Base-by-base conservation (phyloP, 2,797 vertebrate species). In the Threskiornis aethiopicus region DNA sequence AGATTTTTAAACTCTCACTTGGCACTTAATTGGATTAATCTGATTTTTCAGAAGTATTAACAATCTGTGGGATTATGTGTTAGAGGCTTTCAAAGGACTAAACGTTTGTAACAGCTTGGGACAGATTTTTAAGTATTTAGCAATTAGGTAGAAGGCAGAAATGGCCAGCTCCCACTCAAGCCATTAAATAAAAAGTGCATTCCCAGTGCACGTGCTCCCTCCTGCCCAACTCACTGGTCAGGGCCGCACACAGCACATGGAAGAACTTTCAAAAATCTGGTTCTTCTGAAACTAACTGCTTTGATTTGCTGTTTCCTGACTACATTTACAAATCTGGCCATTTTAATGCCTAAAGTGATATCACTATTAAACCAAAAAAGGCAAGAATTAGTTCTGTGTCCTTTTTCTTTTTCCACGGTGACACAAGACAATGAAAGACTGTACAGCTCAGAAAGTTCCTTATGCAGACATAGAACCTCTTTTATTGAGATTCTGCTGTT, bases 391-490 rank as follows among this genome's bases (percentile, higher is more conserved):
- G 4, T 57, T 73, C 35, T 22, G 19, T 42, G 24, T 44, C 66
- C 3, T 58, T 62, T 47, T 55, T 14, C 16, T 57, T 62, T 17
- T 39, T 51, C 52, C 44, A 44, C 22, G 22, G 18, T 11, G 19
- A 73, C 55, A 67, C 18, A 22, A 25, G 55, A 26, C 9, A 65
- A 46, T 3, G 24, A 35, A 65, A 33, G 57, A 58, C 44, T 24
- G 16, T 26, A 20, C 39, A 51, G 44, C 55, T 51, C 49, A 55
- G 55, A 72, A 65, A 16, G 29, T 26, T 61, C 37, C 39, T 61
- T 33, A 26, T 54, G 31, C 26, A 87, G 76, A 16, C 99, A 99
- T 59, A 98, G 99, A 88, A 99, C 98, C 33, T 99, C 98, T 41
- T 99, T 99, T 96, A 99, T 98, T n/a, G 31, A 41, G 58, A 54